Percentiles rank a stretch among this genome's conserved stretches.
Evolutionary conservation across 2,797 vertebrate genomes (phyloP).

Genomic region (Scyliorhinus canicula): DNA sequence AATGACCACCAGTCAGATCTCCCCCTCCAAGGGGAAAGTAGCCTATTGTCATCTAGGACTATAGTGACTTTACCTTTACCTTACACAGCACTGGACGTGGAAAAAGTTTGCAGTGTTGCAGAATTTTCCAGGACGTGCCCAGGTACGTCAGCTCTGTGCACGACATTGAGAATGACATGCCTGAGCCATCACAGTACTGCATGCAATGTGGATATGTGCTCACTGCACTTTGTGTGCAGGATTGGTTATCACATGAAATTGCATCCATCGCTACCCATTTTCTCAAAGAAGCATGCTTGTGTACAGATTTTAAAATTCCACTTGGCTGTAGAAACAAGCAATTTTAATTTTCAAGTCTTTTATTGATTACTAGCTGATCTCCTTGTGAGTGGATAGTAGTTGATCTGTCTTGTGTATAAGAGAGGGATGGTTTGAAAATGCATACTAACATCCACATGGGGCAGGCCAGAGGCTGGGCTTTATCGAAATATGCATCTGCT

Average conservation of each 20-base stretch:
- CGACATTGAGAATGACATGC: not conserved
- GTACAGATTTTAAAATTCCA: not conserved
- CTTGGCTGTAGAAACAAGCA: not conserved
- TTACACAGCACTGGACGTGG: not conserved
- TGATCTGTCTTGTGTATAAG: too few relatives aligned
- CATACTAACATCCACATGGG: too few relatives aligned
- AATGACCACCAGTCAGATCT: too few relatives aligned
- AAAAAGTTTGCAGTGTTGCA: not conserved
- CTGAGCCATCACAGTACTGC: not conserved
- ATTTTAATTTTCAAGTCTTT: not conserved
- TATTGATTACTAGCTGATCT: slow-evolving; percentile 1
- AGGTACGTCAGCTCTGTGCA: not conserved
- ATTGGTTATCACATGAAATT: not conserved
- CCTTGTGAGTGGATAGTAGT: too few relatives aligned
- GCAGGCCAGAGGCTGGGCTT: too few relatives aligned
- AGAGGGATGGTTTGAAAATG: too few relatives aligned
- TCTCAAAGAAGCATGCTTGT: not conserved
- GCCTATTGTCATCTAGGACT: too few relatives aligned
- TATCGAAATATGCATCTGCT: too few relatives aligned
- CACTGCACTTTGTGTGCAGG: not conserved
- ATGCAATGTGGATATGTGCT: not conserved
- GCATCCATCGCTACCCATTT: not conserved
- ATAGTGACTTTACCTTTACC: too few relatives aligned
- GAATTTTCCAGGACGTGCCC: not conserved
- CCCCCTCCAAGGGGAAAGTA: too few relatives aligned